Conservation (phyloP, 2,888 invertebrate species). For the Crocallis elinguaria region DNA sequence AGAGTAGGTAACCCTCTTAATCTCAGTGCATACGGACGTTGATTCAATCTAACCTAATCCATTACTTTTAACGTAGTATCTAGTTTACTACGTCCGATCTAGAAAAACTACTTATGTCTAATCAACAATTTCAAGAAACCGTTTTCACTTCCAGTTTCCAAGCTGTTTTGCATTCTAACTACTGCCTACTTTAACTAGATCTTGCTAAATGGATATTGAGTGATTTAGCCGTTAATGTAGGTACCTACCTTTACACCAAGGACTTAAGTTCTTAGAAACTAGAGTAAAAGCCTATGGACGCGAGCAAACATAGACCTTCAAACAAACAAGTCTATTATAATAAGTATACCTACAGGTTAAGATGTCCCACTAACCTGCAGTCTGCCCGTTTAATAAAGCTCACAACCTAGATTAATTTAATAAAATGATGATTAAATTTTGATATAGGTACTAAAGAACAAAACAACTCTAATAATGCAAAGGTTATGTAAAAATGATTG, state of each 20-base stretch:
- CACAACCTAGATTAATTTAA: conserved; percentile 3
- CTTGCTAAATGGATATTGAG: conserved; percentile 21
- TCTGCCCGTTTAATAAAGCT: conserved; percentile 1
- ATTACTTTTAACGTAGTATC: conserved; percentile 5
- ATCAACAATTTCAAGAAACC: conserved; percentile 22
- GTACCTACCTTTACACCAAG: too few relatives aligned
- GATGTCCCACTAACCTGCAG: too few relatives aligned
- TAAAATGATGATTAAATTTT: conserved; percentile 23
- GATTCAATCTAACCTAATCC: conserved; percentile 6
- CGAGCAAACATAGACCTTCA: not conserved
- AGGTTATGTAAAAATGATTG: conserved; percentile 37
- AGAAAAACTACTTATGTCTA: conserved; percentile 17
- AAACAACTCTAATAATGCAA: conserved; percentile 31
- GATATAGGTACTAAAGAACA: conserved; percentile 29
- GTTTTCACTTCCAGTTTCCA: conserved; percentile 21
- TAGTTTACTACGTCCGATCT: conserved; percentile 14
- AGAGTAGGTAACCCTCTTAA: too few relatives aligned
- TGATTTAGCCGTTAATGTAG: conserved; percentile 26
- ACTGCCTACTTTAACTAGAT: conserved; percentile 19
- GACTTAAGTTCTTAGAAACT: too few relatives aligned
- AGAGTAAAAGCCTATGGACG: too few relatives aligned
- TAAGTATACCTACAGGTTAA: too few relatives aligned
- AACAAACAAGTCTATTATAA: too few relatives aligned
- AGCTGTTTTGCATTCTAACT: conserved; percentile 26
- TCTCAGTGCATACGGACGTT: not conserved